Evolutionary conservation across 2,113 vertebrate species (phyloP).

Genomic region (Irena cyanogastra): DNA sequence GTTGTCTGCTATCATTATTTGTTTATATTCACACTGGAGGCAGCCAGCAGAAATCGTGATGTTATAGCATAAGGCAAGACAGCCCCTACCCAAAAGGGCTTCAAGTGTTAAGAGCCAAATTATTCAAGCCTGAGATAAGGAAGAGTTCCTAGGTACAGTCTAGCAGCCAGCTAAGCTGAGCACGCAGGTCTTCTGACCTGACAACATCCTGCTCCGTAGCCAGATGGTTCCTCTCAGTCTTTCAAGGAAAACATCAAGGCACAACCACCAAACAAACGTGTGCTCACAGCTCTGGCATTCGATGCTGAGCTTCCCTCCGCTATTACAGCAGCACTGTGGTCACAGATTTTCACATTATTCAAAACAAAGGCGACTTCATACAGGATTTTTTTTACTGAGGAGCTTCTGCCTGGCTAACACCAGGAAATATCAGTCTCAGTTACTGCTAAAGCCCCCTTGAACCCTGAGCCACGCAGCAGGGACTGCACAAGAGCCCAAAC

Average conservation of each 20-base stretch:
- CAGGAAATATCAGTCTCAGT: not conserved
- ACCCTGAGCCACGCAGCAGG: not conserved
- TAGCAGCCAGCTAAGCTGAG: not conserved
- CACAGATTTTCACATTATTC: not conserved
- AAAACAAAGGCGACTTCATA: not conserved
- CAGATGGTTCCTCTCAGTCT: not conserved
- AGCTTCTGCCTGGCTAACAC: not conserved
- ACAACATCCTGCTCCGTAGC: rapidly evolving
- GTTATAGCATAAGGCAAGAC: not conserved
- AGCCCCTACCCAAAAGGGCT: not conserved
- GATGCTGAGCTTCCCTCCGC: not conserved
- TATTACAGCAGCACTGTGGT: not conserved
- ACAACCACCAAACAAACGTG: not conserved
- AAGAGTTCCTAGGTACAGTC: not conserved
- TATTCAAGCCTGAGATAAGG: not conserved
- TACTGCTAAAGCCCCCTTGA: not conserved
- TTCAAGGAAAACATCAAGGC: not conserved
- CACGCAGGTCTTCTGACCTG: not conserved
- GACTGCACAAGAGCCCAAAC: not conserved
- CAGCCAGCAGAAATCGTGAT: not conserved
- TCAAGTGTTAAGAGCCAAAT: not conserved
- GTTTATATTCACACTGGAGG: not conserved
- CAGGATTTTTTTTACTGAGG: not conserved
- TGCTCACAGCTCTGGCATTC: rapidly evolving
- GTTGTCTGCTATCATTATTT: not conserved